Base-by-base conservation (phyloP, 2,888 invertebrate species). In the Nudaria mundana region DNA sequence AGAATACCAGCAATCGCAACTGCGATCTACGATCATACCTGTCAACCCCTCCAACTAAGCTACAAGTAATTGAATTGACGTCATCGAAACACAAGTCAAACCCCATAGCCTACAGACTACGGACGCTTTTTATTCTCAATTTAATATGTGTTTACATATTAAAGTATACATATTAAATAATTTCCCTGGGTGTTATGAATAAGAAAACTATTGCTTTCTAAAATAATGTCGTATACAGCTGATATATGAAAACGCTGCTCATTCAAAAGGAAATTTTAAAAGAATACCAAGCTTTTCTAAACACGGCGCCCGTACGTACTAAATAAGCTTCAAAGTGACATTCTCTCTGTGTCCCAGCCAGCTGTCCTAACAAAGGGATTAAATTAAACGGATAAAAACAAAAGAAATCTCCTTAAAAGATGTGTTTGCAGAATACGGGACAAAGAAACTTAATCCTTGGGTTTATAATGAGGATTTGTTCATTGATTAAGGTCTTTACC, bases 281-380 rank as follows among this genome's bases (percentile, higher is more conserved):
- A 23, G 40, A 46, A 40, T 42, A 50, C 36, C 33, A 28, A 56
- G 47, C 33, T 39, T 56, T 28, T 45, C 45, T 56, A 45, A 30
- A 32, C 25, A 30, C 30, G 34, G 11, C 20, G 25, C 33, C 38
- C 26, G 47, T 47, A 52, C 42, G 44, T 50, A 39, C 46, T 32
- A 45, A 47, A 48, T 41, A 47, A 56, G 37, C 46, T 41, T 40
- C 46, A 37, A 62, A 62, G 58, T 61, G 67, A 70, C 64, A 71
- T 73, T 67, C 62, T 64, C 66, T 68, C n/a, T 66, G 66, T 66
- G 63, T 71, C 60, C 51, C 58, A 66, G 66, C 59, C 81, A 81
- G 76, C 78, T 82, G 81, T 68, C 64, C 62, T 58, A 72, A 76
- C 76, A 77, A 74, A 68, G 66, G 70, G 73, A 78, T 79, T 78